phyloP scores from a whole-genome alignment of 2,113 vertebrate genomes.

The Chaetodon auriga region DNA sequence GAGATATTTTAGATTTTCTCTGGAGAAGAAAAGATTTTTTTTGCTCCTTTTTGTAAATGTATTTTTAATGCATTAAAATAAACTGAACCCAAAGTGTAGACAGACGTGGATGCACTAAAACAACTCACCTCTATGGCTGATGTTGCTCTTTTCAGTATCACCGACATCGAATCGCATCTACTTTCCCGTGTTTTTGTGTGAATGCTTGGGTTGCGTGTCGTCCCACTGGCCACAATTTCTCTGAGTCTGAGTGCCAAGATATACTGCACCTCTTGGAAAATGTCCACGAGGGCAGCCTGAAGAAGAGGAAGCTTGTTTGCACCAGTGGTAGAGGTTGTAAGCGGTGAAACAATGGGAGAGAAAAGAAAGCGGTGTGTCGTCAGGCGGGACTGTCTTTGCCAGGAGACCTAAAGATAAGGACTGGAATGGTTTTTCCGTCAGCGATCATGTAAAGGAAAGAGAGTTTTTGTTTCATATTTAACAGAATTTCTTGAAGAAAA shows the following conservation, averaged over 20 bases:
- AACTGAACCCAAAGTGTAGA: not conserved
- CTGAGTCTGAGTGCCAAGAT: constrained; percentile 11
- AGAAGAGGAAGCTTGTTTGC: constrained; percentile 30
- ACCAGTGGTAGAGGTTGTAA: not conserved
- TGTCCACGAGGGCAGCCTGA: constrained; percentile 35
- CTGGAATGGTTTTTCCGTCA: not conserved
- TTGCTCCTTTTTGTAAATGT: not conserved
- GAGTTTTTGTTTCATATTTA: not conserved
- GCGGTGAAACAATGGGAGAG: constrained; percentile 35
- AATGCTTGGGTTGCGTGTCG: not conserved
- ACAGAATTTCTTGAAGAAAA: no score
- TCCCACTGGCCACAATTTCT: constrained; percentile 15
- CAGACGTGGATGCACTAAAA: not conserved
- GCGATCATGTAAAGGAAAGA: not conserved
- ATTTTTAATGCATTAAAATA: not conserved
- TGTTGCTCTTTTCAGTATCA: not conserved
- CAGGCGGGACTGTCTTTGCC: not conserved
- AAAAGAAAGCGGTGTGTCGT: constrained; percentile 11
- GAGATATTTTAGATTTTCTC: not conserved
- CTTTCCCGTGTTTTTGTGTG: not conserved
- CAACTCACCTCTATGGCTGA: not conserved
- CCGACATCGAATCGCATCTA: constrained; percentile 1
- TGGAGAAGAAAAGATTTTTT: not conserved
- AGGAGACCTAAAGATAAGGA: constrained; percentile 5
- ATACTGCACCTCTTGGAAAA: constrained; percentile 24